Base-by-base conservation (phyloP, 2,888 invertebrate genomes). In the Eristalis arbustorum region DNA sequence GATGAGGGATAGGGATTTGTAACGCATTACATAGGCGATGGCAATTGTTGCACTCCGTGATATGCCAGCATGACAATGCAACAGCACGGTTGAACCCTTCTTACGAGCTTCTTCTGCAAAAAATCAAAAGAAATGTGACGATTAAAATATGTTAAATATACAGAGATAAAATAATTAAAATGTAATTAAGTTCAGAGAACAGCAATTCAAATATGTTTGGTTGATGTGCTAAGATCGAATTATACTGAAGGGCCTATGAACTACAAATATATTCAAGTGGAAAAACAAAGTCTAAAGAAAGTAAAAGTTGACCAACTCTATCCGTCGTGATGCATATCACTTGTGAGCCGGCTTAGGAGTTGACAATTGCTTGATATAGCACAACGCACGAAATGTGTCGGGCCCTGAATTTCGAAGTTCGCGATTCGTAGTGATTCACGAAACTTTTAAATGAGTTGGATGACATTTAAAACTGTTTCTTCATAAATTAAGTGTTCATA, bases 61-160 rank as follows among this genome's bases (percentile, higher is more conserved):
- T 68, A 98, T 97, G 71, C 98, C 98, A 69, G 98, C 98, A 91
- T 98, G 98, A 93, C 98, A 98, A 93, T 98, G 98, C 84, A 98
- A 96, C 91, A 98, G 94, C 57, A 98, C 97, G 64, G 91, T 91
- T 77, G 92, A 93, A 87, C 92, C 92, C 73, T 92, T 93, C 90
- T 92, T 91, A 56, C 93, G 91, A 84, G 93, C 93, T 89, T 92
- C 93, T 90, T 93, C 93, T 93, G 91, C 69, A 92, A 92, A 92
- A 83, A 64, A 6, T 18, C 5, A 49, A 49, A 89, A 13, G 88
- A 78, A 82, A 79, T 57, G 83, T 75, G 72, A 88, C 13, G 18
- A 25, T 8, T 31, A 64, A 10, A 40, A 31, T 2, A n/a, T n/a
- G n/a, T n/a, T 18, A 49, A 49, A 18, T 49, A n/a, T 18, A 49